Evolutionary conservation across 2,797 vertebrate genomes (phyloP).

Genomic region (Phaenicophaeus curvirostris): DNA sequence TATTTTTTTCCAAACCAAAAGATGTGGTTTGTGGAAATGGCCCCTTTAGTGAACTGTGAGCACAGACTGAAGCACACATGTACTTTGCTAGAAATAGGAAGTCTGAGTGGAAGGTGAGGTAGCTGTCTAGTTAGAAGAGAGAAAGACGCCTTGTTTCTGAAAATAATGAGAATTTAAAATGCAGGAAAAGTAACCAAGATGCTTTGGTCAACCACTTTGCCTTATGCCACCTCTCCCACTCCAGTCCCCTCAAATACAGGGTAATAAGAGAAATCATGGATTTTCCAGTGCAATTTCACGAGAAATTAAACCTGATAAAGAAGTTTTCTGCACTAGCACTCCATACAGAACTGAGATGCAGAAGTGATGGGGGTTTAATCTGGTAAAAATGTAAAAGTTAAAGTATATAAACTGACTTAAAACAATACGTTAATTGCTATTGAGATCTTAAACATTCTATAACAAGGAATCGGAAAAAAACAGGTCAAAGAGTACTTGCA

Average conservation of each 20-base stretch:
- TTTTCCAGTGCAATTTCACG: not conserved
- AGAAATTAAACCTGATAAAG: not conserved
- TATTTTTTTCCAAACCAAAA: not conserved
- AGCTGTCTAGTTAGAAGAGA: not conserved
- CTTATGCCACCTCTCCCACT: not conserved
- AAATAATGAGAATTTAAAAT: not conserved
- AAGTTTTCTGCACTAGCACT: not conserved
- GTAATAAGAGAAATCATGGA: not conserved
- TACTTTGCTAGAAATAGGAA: not conserved
- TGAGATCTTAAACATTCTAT: not conserved
- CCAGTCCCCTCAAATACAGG: too few relatives aligned
- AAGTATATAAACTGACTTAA: not conserved
- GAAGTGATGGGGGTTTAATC: not conserved
- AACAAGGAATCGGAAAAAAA: not conserved
- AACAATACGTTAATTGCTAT: not conserved
- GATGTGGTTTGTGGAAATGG: not conserved
- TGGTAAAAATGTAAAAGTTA: not conserved
- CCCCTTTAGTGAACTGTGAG: not conserved
- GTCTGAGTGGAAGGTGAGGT: not conserved
- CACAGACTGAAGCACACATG: not conserved
- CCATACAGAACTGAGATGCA: not conserved
- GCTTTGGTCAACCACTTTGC: not conserved
- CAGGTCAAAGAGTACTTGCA: not conserved
- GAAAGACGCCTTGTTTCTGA: not conserved
- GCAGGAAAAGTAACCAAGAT: not conserved